Base-by-base conservation (phyloP, 2,888 invertebrate species). In the Drosophila melanosoma region DNA sequence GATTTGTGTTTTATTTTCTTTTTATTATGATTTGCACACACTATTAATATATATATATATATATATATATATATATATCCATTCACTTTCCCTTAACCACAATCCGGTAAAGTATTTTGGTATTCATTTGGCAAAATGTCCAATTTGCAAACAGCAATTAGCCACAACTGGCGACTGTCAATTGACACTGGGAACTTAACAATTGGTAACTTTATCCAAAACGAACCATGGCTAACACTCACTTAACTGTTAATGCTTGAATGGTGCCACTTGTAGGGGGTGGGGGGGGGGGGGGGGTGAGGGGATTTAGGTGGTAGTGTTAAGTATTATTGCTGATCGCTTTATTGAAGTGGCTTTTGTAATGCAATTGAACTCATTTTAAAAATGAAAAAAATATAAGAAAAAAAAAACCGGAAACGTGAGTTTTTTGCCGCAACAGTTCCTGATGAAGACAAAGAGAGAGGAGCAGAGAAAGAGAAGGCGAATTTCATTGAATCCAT, bases 341-440 rank as follows among this genome's bases (percentile, higher is more conserved):
- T 75, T 66, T 60, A 79, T 74, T 82, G 69, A 71, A 87, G 70
- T 76, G 85, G 79, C 76, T 85, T 85, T 83, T 87, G 77, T 77
- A 77, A 86, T 84, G 87, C 83, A 84, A 84, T 84, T 78, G 88
- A 84, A 86, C 81, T 78, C 86, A 84, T 80, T 88, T 78, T 60
- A 54, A 12, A 15, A 65, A 40, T 26, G 20, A 10, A 26, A 36
- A n/a, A 48, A 65, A 61, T 29, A 29, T 29, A 29, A 29, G 29
- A 54, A 66, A 71, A 67, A 12, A 60, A 54, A 36, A 36, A 26
- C 4, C 12, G 40, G 23, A 67, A 62, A 53, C 66, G 57, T 69
- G 51, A 52, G 32, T 42, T 45, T 60, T 15, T 4, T 3, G 32
- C 49, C 51, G 42, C 62, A 63, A 11, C 59, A 52, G 51, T 62